Evolutionary conservation across 2,113 vertebrate genomes (phyloP).

Genomic region (Leuciscus idus): DNA sequence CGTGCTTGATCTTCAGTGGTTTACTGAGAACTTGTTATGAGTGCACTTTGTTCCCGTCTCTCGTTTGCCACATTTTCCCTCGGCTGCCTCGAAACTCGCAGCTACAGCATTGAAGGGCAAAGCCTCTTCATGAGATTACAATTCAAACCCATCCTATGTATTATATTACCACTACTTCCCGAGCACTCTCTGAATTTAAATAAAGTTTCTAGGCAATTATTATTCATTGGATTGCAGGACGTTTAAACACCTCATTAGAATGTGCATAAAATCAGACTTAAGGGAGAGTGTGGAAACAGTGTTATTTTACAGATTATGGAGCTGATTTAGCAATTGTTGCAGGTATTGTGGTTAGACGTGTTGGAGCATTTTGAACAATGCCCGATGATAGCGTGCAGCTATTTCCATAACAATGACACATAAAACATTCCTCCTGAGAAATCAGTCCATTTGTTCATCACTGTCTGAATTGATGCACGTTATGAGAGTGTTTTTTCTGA

Average conservation of each 20-base stretch:
- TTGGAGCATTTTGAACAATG: conserved; percentile 4
- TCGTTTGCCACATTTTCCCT: conserved; percentile 37
- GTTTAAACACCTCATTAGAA: conserved; percentile 53
- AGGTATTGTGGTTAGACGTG: conserved; percentile 11
- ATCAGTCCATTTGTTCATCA: conserved; percentile 22
- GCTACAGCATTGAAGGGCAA: conserved; percentile 1
- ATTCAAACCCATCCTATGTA: conserved; percentile 27
- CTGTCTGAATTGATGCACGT: conserved; percentile 6
- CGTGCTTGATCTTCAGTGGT: conserved; percentile 5
- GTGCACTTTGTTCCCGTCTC: conserved; percentile 32
- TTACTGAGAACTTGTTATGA: conserved; percentile 23
- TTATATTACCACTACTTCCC: conserved; percentile 21
- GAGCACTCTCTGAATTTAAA: conserved; percentile 43
- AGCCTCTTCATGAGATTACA: conserved; percentile 6
- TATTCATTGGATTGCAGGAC: conserved; percentile 46
- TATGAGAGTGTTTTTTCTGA: conserved; percentile 11
- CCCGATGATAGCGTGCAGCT: conserved; percentile 11
- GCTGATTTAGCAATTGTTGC: conserved; percentile 10
- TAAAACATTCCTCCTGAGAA: conserved; percentile 23
- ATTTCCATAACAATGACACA: conserved; percentile 25
- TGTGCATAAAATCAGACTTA: conserved; percentile 46
- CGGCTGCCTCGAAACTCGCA: not conserved
- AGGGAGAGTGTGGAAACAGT: not conserved
- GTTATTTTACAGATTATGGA: conserved; percentile 36
- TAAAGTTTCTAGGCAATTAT: conserved; percentile 39